Base-by-base conservation (phyloP, 2,113 vertebrate genomes). In the Petrocephalus microphthalmus region DNA sequence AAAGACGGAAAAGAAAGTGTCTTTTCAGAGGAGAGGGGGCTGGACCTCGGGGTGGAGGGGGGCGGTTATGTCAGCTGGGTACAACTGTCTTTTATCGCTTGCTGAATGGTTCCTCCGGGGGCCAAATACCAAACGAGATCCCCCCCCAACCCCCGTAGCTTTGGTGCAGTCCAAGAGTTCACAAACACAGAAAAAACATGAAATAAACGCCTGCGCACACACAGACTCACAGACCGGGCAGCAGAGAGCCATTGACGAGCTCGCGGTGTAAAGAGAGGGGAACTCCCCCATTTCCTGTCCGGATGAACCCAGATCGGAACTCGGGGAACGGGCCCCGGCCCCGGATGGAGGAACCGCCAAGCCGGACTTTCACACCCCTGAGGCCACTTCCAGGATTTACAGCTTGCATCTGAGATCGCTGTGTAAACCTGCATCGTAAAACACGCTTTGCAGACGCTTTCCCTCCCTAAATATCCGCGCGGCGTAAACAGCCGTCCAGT, bases 1-100 rank as follows among this genome's bases (percentile, higher is more conserved):
- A 93, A 89, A 92, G 90, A 90, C 67, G 83, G 89, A 89, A 89
- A 93, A 94, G 93, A 96, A 94, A 94, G 93, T 94, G 91, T 89
- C 92, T 95, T 95, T 95, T 95, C 93, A 95, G 91, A 64, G 89
- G 92, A 88, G 74, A 89, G 90, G 89, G 89, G 82, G 81, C 89
- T 93, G 91, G 92, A 95, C 93, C 92, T 92, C 71, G 53, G 37
- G 49, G 42, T 1, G 8, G 88, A 81, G 52, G 86, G 88, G 90
- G 91, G n/a, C 29, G 88, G 91, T 91, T 88, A 89, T 91, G 91
- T 93, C 90, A 93, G 90, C 90, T 90, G 88, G 92, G 89, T 91
- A 88, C 89, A 89, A 90, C 90, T 90, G 89, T 90, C 91, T 90
- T 93, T 93, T 89, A 87, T 89, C 87, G 89, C 67, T 81, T 78